Conservation (phyloP, 2,888 invertebrate genomes). For the Notocelia uddmanniana region DNA sequence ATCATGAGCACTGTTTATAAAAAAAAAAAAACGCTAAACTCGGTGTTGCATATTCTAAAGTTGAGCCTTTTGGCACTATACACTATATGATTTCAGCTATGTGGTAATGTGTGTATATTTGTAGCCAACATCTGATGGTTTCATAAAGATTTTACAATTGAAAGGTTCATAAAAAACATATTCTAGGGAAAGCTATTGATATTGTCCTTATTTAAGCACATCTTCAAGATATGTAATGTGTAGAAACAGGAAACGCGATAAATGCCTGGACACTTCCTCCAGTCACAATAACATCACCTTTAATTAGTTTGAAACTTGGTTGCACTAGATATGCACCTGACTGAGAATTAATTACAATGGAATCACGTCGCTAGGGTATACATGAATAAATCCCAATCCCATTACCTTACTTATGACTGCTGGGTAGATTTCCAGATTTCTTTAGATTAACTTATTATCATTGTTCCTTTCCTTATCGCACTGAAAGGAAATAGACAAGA, state of each 20-base stretch:
- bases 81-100: neutral
- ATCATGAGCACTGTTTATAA: too few species aligned
- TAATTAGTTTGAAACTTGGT: slow-evolving; percentile 32
- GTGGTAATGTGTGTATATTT: neutral
- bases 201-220: slow-evolving; percentile 36
- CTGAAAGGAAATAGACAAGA: slow-evolving; percentile 73
- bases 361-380: slow-evolving; percentile 30
- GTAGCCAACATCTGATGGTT: neutral
- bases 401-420: slow-evolving; percentile 51
- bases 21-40: too few species aligned
- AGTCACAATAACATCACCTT: slow-evolving; percentile 28
- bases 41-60: too few species aligned
- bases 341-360: slow-evolving; percentile 38
- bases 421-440: slow-evolving; percentile 50
- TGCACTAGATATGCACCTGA: slow-evolving; percentile 31
- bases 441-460: slow-evolving; percentile 77
- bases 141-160: neutral
- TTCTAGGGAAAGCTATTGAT: slow-evolving; percentile 19
- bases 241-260: slow-evolving; percentile 27
- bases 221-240: slow-evolving; percentile 15
- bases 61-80: neutral
- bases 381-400: slow-evolving; percentile 43
- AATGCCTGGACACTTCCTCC: slow-evolving; percentile 17
- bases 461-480: slow-evolving; percentile 70
- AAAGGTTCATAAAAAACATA: slow-evolving; percentile 4